Base-by-base conservation (phyloP, 2,113 vertebrate genomes). In the Mohoua ochrocephala region DNA sequence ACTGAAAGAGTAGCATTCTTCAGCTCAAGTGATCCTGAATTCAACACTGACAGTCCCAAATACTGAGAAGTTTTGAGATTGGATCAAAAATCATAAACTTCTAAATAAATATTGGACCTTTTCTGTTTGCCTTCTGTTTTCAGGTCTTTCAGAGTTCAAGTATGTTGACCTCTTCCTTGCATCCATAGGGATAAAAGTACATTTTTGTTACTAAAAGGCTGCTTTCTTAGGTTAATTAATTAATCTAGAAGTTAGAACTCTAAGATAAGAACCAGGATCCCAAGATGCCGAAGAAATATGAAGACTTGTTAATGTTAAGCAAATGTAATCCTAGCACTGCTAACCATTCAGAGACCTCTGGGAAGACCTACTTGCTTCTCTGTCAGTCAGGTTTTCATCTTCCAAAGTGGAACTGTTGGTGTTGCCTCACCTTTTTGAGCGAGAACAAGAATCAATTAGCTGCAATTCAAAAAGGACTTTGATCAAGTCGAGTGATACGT, bases 401-500 rank as follows among this genome's bases (percentile, higher is more conserved):
- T 87, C 41, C 44, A 13, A 70, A 59, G 49, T 35, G 45, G 45
- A 85, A 50, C 50, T 44, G 57, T 30, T 67, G 39, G 31, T 83
- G 30, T 27, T 94, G 30, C 44, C 7, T 6, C 70, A 49, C 31
- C 35, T 80, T 87, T 93, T n/a, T 61, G 70, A 71, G 59, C 47
- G 73, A 69, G 27, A 80, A n/a, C 23, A 84, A 78, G 52, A 63
- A 75, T 89, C 49, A 84, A 22, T 70, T 71, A 81, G 26, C 74
- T 73, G 69, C 89, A 95, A 76, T 69, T 89, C 68, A 89, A 5
- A 75, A 59, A 69, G n/a, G 81, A 73, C 91, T 94, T 95, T 84
- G 86, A 39, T 92, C 56, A 67, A 90, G 59, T 39, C 20, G 50
- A 42, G 11, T 10, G 30, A 50, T 56, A 50, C 0, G 0, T 56